Conservation (phyloP, 92 coral and sea anemone species). For the Pocillopora grandis region DNA sequence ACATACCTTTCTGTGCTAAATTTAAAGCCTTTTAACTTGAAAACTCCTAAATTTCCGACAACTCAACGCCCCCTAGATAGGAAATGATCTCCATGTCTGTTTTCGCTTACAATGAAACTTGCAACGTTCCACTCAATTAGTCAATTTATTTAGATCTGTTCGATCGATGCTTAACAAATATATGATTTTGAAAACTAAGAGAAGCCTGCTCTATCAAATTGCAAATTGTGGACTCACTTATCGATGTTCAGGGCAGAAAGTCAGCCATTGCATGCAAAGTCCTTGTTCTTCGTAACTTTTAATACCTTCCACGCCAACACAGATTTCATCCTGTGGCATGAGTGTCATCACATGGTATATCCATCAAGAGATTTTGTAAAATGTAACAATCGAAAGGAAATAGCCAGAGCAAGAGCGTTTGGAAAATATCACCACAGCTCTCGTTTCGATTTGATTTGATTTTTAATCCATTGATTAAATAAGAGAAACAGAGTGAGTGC, state of each 20-base stretch:
- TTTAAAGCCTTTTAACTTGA: background rate
- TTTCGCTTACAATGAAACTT: conserved; percentile 16
- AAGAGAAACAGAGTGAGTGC: background rate
- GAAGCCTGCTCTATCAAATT: background rate
- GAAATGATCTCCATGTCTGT: conserved; percentile 16
- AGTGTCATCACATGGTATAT: conserved; percentile 12
- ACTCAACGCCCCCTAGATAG: conserved; percentile 5
- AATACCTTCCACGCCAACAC: too few species aligned
- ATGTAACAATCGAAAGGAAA: conserved; percentile 17
- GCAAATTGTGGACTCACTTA: background rate
- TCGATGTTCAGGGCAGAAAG: too few species aligned
- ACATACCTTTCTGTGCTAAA: background rate
- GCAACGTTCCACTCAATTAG: conserved; percentile 16
- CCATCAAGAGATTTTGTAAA: background rate
- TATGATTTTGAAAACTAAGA: background rate
- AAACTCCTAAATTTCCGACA: conserved; percentile 5
- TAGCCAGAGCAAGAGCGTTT: background rate
- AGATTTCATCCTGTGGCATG: background rate
- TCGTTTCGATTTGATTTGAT: background rate
- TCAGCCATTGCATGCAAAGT: too few species aligned
- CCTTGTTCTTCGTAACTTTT: too few species aligned
- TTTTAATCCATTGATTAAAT: conserved; percentile 26
- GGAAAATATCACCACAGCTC: background rate
- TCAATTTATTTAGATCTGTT: conserved; percentile 3
- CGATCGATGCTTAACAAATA: background rate